Conservation (phyloP, 2,797 vertebrate genomes). For the Fratercula arctica region DNA sequence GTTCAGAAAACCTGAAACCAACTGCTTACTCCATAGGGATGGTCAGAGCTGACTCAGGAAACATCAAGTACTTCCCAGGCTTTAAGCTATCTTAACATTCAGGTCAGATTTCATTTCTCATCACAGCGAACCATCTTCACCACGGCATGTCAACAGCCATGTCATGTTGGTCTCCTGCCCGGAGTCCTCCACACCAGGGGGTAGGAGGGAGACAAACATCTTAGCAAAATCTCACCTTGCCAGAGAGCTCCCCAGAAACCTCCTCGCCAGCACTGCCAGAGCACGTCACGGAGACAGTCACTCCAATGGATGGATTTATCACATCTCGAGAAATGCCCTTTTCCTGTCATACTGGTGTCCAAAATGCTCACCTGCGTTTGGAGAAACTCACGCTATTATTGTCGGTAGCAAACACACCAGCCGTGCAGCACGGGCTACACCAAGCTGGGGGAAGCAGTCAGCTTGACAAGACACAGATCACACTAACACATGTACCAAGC, state of each 20-base stretch:
- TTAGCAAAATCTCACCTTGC: background rate
- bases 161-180: background rate
- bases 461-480: accelerated
- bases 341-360: background rate
- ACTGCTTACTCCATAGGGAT: constrained; percentile 47
- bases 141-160: background rate
- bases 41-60: constrained; percentile 65
- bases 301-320: background rate
- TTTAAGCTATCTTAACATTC: constrained; percentile 61
- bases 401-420: background rate
- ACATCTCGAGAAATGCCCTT: background rate
- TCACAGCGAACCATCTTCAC: constrained; percentile 27
- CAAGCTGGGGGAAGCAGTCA: background rate
- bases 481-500: accelerated
- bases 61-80: constrained; percentile 48
- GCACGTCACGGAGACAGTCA: background rate
- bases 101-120: constrained; percentile 69
- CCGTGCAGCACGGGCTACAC: background rate
- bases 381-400: background rate
- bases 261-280: background rate
- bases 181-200: background rate
- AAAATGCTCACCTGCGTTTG: background rate
- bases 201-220: background rate
- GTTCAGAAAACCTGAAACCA: constrained; percentile 60
- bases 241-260: background rate